Percentiles rank a stretch among this genome's conserved stretches.
These are phyloP conservation scores for Kryptolebias ocellatus DNA, from an alignment of 2,797 vertebrate species.

Conservation along the genomic window DNA sequence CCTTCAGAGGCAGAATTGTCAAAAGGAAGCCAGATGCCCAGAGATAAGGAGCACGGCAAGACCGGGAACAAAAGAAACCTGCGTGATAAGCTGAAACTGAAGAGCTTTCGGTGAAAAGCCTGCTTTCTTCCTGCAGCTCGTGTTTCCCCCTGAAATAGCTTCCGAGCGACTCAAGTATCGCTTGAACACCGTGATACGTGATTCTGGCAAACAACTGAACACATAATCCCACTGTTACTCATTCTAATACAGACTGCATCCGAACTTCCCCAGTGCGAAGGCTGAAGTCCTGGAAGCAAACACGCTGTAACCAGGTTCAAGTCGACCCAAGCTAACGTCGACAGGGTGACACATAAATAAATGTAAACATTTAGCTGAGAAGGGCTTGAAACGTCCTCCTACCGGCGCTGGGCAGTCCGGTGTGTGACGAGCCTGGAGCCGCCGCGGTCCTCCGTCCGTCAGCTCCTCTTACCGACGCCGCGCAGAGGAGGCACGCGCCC, in stretches of 20 bases:
- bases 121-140: background rate
- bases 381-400: conserved; percentile 15
- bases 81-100: conserved; percentile 27
- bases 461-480: background rate
- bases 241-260: background rate
- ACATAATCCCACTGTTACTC: background rate
- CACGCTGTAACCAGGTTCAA: background rate
- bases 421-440: conserved; percentile 1
- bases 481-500: conserved; percentile 27
- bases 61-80: conserved; percentile 9
- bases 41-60: conserved; percentile 18
- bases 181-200: background rate
- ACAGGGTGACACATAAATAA: no score
- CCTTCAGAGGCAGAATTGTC: conserved; percentile 9
- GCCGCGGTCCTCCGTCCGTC: background rate
- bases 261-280: conserved; percentile 29
- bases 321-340: background rate
- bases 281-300: background rate
- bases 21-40: conserved; percentile 17
- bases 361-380: background rate
- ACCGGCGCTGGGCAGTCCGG: conserved; percentile 20
- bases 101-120: conserved; percentile 15
- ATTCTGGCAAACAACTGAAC: background rate
- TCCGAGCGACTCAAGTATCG: conserved; percentile 3
- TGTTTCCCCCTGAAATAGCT: conserved; percentile 22